These are phyloP conservation scores for Nesoenas mayeri DNA, from an alignment of 2,113 vertebrate species.

Conservation along the genomic window DNA sequence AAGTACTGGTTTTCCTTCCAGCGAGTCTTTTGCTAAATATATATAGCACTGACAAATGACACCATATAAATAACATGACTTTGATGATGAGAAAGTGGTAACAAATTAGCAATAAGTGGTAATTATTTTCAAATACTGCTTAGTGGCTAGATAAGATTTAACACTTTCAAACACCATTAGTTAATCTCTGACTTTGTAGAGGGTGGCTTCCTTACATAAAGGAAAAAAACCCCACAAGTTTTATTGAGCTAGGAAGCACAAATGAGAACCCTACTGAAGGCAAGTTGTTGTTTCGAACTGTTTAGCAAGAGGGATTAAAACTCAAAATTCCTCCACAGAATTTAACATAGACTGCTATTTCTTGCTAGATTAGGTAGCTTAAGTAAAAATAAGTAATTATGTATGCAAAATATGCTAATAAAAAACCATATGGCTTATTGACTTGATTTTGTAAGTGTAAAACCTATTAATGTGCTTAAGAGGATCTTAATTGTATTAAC, in stretches of 20 bases:
- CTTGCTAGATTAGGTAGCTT: neutral
- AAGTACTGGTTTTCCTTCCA: neutral
- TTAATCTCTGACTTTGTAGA: neutral
- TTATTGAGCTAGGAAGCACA: neutral
- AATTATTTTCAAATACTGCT: neutral
- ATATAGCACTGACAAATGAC: neutral
- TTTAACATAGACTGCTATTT: neutral
- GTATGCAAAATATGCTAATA: neutral
- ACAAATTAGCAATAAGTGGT: neutral
- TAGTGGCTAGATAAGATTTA: neutral
- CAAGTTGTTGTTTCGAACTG: neutral
- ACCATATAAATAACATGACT: neutral
- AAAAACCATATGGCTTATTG: neutral
- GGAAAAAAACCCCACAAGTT: neutral
- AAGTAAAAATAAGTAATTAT: neutral
- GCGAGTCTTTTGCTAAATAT: neutral
- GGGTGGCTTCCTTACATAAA: neutral
- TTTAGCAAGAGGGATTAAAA: neutral
- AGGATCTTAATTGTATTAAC: neutral
- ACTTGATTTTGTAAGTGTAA: neutral
- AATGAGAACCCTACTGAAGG: neutral
- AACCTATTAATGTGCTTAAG: neutral
- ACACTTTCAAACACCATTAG: neutral
- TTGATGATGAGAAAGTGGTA: neutral
- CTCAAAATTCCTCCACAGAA: neutral